Percentiles rank a stretch among this genome's conserved stretches.
Conservation (phyloP, 2,888 invertebrate species). For the Microctonus brassicae region DNA sequence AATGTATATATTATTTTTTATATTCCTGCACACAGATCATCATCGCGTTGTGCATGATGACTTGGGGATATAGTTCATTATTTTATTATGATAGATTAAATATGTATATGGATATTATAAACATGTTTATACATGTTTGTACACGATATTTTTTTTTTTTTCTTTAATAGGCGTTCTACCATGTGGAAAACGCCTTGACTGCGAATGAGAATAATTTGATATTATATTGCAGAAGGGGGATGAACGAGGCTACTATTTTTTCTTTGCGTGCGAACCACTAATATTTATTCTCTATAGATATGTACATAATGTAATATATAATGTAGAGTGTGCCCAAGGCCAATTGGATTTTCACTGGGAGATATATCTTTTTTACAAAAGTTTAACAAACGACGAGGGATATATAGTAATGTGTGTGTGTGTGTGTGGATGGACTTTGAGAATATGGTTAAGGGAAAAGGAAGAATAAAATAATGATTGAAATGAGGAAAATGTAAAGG, state of each 20-base stretch:
- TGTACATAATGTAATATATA: neutral
- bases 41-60: slow-evolving; percentile 5
- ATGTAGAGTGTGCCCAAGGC: slow-evolving; percentile 1
- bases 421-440: neutral
- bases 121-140: neutral
- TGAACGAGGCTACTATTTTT: slow-evolving; percentile 3
- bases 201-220: slow-evolving; percentile 6
- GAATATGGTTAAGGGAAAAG: slow-evolving; percentile 2
- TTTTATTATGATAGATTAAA: neutral
- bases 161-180: slow-evolving; percentile 15
- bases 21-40: neutral
- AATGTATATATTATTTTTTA: too few species aligned
- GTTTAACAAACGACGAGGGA: neutral
- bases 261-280: neutral
- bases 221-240: neutral
- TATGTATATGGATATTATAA: slow-evolving; percentile 7
- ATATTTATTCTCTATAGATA: neutral
- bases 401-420: neutral
- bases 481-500: neutral
- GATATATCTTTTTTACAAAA: slow-evolving; percentile 4
- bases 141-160: too few species aligned
- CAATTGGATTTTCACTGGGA: neutral
- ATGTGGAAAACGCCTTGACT: slow-evolving; percentile 16
- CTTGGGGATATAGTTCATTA: neutral
- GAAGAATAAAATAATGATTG: slow-evolving; percentile 4